Base-by-base conservation (phyloP, 2,888 invertebrate species). In the Linnaemya tessellans region DNA sequence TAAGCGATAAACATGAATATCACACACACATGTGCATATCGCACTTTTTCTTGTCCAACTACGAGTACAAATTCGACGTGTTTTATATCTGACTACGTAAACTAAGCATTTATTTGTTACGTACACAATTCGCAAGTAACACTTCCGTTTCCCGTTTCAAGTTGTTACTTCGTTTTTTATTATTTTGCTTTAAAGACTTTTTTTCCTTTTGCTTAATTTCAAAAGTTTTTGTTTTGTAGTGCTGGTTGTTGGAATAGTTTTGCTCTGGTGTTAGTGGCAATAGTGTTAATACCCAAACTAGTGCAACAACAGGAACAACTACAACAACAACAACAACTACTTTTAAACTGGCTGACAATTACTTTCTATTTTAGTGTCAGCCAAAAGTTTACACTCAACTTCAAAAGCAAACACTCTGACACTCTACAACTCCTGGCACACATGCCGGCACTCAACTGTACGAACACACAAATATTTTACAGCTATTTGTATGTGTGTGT, bases 131-230 rank as follows among this genome's bases (percentile, higher is more conserved):
- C 82, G 67, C 79, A 65, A 60, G 67, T 65, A 82, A 85, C 85
- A 85, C 70, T 82, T 85, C 85, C 85, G 82, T 80, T 85, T 85
- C 67, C 80, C 85, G 75, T 75, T 85, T 65, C 22, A 64, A 60
- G 49, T 58, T 67, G 18, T 51, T 51, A 5, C 13, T 41, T n/a
- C 9, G 58, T 71, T 58, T 58, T 58, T 4, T 18, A 11, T 49
- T 65, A 18, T 51, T 43, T 64, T 75, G 38, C 51, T 54, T 74
- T 18, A 41, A 46, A 15, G 18, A 0, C 20, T 22, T 51, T 67
- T 41, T 41, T 41, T 41, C 11, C 11, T 41, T 62, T 80, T 68
- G 54, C 11, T 56, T 5, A 20, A 38, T 65, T 67, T 49, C 25
- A 15, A 62, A 75, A 56, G 25, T 58, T 78, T 78, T 77, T 77